Evolutionary conservation across 1,140 invertebrate species (phyloP), one percentile per base, ranked within the genome.

Genomic region (Sarcophaga peregrina): DNA sequence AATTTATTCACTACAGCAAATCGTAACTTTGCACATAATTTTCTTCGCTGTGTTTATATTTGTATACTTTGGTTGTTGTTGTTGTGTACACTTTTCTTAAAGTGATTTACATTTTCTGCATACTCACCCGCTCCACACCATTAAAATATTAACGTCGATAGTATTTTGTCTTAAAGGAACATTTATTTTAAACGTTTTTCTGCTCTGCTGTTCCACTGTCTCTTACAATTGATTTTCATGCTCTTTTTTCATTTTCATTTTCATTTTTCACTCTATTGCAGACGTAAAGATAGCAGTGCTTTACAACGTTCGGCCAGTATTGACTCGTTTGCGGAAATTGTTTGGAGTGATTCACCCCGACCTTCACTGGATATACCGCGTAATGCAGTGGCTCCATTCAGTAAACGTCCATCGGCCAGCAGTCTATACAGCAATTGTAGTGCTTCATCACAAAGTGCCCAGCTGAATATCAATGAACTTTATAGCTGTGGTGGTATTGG

Each of bases 271-370:
- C 0, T 7, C 68, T 76, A 80, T 90, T 91, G n/a, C 89, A 93
- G 93, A 82, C 91, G 93, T 54, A 93, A 93, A 86, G 92, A 93
- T 72, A 86, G 86, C 89, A 86, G 89, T 86, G 91, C 91, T 8
- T 91, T 95, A 3, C 94, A 94, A n/a, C 92, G 95, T 5, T 96
- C 95, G 73, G 94, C 94, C 76, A 96, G 95, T 88, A 96, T 96
- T 86, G 95, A 96, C 90, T 94, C 93, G 0, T 92, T 95, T 91
- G 94, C 94, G 45, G 94, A 95, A 86, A 92, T 93, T 9, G 93
- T 94, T 45, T 93, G 92, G 91, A 90, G 91, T 84, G 87, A 90
- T 82, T 81, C 86, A 73, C 88, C 88, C 37, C 86, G 87, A 68
- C 86, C 89, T 78, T 88, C 87, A 37, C 84, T 90, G 45, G 86